Conservation (phyloP, 2,797 vertebrate species). For the Philypnodon macrostomus region DNA sequence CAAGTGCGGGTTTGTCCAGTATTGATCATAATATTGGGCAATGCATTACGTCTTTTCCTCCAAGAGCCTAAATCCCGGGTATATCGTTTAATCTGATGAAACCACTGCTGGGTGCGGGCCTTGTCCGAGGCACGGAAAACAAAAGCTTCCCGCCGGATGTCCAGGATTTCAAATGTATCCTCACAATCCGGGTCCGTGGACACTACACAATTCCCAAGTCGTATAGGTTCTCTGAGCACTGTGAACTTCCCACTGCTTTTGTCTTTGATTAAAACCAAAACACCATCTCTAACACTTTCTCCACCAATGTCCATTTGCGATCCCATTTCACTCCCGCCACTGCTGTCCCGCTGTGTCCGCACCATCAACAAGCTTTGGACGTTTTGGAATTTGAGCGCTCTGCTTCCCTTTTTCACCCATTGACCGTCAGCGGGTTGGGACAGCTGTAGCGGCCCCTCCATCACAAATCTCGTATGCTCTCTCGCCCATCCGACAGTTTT, state of each 20-base stretch:
- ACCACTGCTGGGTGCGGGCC: slow-evolving; percentile 90
- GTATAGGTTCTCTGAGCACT: slow-evolving; percentile 87
- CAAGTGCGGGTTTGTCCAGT: slow-evolving; percentile 80
- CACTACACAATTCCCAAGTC: slow-evolving; percentile 87
- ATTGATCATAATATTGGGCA: slow-evolving; percentile 96
- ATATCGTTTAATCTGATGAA: slow-evolving; percentile 85
- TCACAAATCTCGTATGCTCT: slow-evolving; percentile 86
- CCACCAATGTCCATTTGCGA: slow-evolving; percentile 60
- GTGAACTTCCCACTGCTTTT: slow-evolving; percentile 90
- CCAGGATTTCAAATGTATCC: slow-evolving; percentile 90
- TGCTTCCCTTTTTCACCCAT: slow-evolving; percentile 90
- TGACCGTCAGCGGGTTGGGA: slow-evolving; percentile 88
- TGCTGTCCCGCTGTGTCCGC: slow-evolving; percentile 70
- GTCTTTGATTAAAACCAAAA: slow-evolving; percentile 89
- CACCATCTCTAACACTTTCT: slow-evolving; percentile 82
- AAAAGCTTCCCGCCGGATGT: slow-evolving; percentile 87
- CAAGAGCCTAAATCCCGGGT: slow-evolving; percentile 85
- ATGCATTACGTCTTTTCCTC: slow-evolving; percentile 87
- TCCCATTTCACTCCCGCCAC: slow-evolving; percentile 49
- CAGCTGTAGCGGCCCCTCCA: slow-evolving; percentile 88
- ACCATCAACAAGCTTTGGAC: slow-evolving; percentile 90
- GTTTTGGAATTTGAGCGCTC: slow-evolving; percentile 89
- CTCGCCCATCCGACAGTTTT: slow-evolving; percentile 87
- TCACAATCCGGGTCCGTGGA: slow-evolving; percentile 86
- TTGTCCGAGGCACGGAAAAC: slow-evolving; percentile 87